Conservation (phyloP, 2,888 invertebrate genomes). For the Herminia tarsipennalis region DNA sequence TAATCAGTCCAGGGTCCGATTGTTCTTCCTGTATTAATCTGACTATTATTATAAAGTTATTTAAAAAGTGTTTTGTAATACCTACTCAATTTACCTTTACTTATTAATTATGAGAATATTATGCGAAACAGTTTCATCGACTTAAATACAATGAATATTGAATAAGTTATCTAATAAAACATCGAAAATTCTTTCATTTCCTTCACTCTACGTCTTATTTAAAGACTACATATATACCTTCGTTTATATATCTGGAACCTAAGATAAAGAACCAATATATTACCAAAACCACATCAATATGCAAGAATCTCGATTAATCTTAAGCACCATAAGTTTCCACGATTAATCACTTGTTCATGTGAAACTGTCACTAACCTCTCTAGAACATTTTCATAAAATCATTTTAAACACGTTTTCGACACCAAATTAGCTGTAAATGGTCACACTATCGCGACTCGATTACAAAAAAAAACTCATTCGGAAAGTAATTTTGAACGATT, state of each 20-base stretch:
- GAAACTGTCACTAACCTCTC: slow-evolving; percentile 20
- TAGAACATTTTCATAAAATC: slow-evolving; percentile 51
- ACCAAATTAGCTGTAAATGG: slow-evolving; percentile 47
- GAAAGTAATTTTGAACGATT: slow-evolving; percentile 53
- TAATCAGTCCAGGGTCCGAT: no score
- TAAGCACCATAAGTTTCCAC: slow-evolving; percentile 40
- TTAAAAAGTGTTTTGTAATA: no score
- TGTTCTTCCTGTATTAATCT: no score
- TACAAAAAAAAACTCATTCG: slow-evolving; percentile 58
- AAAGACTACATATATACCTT: slow-evolving; percentile 5
- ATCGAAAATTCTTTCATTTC: no score
- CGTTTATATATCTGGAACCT: slow-evolving; percentile 9
- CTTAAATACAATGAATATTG: no score
- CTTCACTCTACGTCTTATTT: background rate
- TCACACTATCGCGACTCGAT: slow-evolving; percentile 55
- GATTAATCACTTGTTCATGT: slow-evolving; percentile 37
- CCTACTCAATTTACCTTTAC: no score
- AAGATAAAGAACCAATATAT: slow-evolving; percentile 17
- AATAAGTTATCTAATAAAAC: no score
- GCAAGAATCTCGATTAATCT: slow-evolving; percentile 41
- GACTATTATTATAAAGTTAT: no score
- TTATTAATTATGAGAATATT: no score
- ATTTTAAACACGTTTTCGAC: slow-evolving; percentile 43
- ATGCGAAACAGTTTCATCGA: no score
- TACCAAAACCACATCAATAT: slow-evolving; percentile 10